phyloP scores from a whole-genome alignment of 2,888 invertebrate species.

The Ophion ventricosus region DNA sequence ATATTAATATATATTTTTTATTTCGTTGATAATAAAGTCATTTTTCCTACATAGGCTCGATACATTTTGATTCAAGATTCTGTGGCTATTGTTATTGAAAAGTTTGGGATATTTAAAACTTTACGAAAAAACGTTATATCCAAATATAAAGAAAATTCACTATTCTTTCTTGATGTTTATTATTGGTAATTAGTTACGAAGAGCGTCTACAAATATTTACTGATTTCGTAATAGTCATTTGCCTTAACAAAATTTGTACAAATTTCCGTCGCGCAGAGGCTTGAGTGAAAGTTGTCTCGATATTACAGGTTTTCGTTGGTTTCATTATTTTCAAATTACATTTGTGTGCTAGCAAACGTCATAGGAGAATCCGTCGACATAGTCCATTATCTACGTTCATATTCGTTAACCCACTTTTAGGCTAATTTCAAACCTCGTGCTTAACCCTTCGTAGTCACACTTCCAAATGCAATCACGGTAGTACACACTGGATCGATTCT shows the following conservation, averaged over 20 bases:
- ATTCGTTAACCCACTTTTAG: not conserved
- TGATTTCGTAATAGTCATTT: not conserved
- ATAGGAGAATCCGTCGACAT: conserved; percentile 1
- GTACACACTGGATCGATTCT: no score
- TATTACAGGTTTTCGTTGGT: conserved; percentile 25
- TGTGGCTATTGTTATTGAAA: not conserved
- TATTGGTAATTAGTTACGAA: not conserved
- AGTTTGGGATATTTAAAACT: not conserved
- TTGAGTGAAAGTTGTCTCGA: conserved; percentile 38
- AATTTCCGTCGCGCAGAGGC: conserved; percentile 8
- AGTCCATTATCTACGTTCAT: not conserved
- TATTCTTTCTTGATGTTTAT: not conserved
- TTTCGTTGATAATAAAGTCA: not conserved
- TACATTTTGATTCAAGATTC: not conserved
- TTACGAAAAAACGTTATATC: not conserved
- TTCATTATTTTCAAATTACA: conserved; percentile 32
- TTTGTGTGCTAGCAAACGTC: conserved; percentile 21
- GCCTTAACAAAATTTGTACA: conserved; percentile 7
- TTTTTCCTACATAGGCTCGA: not conserved
- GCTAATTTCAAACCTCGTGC: not conserved
- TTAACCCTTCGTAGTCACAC: no score
- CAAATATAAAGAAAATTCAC: not conserved
- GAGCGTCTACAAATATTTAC: not conserved
- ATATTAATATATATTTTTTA: not conserved
- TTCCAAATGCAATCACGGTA: no score